Evolutionary conservation across 2,888 invertebrate species (phyloP), one percentile per base, ranked within the genome.

Genomic region (Trilocha varians): DNA sequence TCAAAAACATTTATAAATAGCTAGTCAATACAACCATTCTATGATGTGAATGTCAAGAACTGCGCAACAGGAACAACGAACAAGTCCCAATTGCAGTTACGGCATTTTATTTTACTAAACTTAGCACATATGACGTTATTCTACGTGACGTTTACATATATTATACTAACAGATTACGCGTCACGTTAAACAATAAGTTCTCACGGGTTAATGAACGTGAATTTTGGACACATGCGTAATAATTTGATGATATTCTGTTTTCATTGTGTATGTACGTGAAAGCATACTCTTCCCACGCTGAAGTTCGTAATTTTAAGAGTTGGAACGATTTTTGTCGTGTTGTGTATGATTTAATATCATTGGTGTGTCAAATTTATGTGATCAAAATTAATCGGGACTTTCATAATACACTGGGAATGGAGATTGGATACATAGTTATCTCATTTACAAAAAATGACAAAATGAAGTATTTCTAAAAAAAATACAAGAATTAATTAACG

Each of bases 161-260:
- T 32, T 37, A 34, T 16, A 38, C 38, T 49, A 46, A 48, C 52
- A 65, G 65, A 73, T 72, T 71, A 72, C 71, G 76, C 61, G 69
- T 70, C 70, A 65, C 62, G 55, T 61, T 59, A 72, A 65, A 83
- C 82, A 82, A 82, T 82, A 66, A 57, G 63, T 78, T 82, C 82
- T 76, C 82, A 82, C 82, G 78, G 61, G 51, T 61, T 71, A 76
- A 75, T 74, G 64, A 62, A 76, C 72, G 74, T 70, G 70, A 71
- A 78, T 78, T 80, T 82, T 57, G 73, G 74, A 65, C 65, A 42
- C 53, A 64, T 61, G 59, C 62, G 62, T 74, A 68, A 72, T 72
- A 67, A 70, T 74, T 63, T 77, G 73, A 74, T 78, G 66, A 64
- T 66, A 69, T 72, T 63, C 65, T 54, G 54, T 67, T 25, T 62